These are phyloP conservation scores for Palloptera scutellata DNA, from an alignment of 2,888 invertebrate species.

Conservation along the genomic window DNA sequence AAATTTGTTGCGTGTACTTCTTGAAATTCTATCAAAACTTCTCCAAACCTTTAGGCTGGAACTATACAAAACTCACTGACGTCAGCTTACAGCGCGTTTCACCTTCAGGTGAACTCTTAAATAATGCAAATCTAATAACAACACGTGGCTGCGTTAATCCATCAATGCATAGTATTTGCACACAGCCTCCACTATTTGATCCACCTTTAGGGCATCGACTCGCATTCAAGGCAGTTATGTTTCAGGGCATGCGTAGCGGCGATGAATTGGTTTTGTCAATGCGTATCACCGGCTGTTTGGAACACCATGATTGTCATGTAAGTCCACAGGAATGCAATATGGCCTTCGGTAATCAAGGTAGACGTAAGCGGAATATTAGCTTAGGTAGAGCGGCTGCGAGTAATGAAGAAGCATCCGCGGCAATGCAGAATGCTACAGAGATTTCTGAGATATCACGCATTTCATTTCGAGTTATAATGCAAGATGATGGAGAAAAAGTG, in stretches of 20 bases:
- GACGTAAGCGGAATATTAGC: conserved; percentile 47
- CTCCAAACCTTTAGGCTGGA: conserved; percentile 58
- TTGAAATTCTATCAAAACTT: background rate
- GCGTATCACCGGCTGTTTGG: conserved; percentile 68
- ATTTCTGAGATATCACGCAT: conserved; percentile 57
- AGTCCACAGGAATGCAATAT: conserved; percentile 49
- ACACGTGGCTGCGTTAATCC: conserved; percentile 65
- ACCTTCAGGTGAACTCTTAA: conserved; percentile 54
- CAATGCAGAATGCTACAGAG: conserved; percentile 48
- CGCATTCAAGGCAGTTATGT: conserved; percentile 68
- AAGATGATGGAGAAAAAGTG: conserved; percentile 28
- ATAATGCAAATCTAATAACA: conserved; percentile 63
- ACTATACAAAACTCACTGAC: conserved; percentile 67
- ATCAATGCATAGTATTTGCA: conserved; percentile 65
- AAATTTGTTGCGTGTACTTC: background rate
- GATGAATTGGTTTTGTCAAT: conserved; percentile 69
- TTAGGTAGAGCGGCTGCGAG: background rate
- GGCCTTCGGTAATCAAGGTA: conserved; percentile 36
- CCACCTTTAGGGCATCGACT: conserved; percentile 64
- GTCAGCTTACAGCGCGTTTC: conserved; percentile 64
- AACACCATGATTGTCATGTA: conserved; percentile 66
- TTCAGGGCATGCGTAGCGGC: conserved; percentile 69
- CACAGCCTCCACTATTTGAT: conserved; percentile 63
- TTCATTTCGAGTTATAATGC: conserved; percentile 56
- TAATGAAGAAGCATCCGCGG: background rate